Evolutionary conservation across 2,888 invertebrate genomes (phyloP), one percentile per base, ranked within the genome.

Genomic region (Ennomos quercinarius): DNA sequence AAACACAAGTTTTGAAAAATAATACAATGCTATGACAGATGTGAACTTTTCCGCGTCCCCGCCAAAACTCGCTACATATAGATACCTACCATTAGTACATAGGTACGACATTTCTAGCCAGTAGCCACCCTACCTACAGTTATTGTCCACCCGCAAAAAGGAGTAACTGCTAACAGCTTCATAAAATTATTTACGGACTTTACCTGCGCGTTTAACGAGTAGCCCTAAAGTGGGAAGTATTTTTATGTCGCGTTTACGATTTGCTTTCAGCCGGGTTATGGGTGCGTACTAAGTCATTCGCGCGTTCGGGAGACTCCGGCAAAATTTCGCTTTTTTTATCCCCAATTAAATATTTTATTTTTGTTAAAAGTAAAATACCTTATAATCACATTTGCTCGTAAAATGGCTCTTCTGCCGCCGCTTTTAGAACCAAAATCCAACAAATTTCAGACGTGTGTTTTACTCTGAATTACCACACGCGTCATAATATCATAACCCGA

Each of bases 161-260:
- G 66, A 55, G 65, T 64, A 68, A 62, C 49, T 66, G 54, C 54
- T 59, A 68, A 62, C 44, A 64, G 54, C 56, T 13, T 61, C 73
- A 76, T 85, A 83, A 86, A 85, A 81, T 84, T 84, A 81, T 86
- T 85, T 86, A 86, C 77, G 82, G 74, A 82, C 80, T 80, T n/a
- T 81, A 84, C 86, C 86, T 84, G 80, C 63, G 64, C 73, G 63
- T 78, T 83, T 83, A 81, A 83, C 83, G 85, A 76, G 65, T 47
- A 64, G 72, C 72, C 76, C 78, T 83, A 81, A 84, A 86, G 79
- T 83, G 82, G 81, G 84, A 83, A 84, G 85, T 83, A 78, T 82
- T 85, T 85, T 86, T 84, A 84, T 72, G 77, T 62, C 46, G 76
- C 68, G 74, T 84, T 86, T 86, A 86, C 76, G 82, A 74, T 57